Conservation (phyloP, 2,113 vertebrate species). For the Sturnira hondurensis region DNA sequence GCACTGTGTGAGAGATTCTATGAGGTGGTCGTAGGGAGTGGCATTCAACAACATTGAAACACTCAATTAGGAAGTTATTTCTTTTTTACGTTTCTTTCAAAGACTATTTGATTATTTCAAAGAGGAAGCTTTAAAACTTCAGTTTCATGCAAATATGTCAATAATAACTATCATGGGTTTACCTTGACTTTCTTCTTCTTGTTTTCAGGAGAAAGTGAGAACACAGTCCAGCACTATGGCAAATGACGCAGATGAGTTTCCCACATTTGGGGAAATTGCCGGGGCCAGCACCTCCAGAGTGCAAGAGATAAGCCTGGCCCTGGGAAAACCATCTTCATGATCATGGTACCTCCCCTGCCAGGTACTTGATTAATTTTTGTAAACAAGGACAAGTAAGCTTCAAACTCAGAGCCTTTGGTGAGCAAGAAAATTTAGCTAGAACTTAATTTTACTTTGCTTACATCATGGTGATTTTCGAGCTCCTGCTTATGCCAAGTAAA, state of each 20-base stretch:
- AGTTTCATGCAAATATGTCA: not conserved
- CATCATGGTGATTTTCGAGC: not conserved
- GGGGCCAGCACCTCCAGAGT: not conserved
- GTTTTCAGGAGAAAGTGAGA: not conserved
- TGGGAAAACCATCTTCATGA: not conserved
- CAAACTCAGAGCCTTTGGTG: not conserved
- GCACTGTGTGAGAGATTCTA: not conserved
- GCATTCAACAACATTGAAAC: conserved; percentile 15
- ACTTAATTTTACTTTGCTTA: conserved; percentile 19
- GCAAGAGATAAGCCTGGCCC: not conserved
- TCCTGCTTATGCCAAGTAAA: not conserved
- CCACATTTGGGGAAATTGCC: not conserved
- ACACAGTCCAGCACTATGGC: not conserved
- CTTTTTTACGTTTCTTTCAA: not conserved
- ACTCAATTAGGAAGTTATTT: not conserved
- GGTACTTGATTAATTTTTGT: not conserved
- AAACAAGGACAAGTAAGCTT: not conserved
- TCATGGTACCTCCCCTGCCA: not conserved
- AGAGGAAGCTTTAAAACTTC: not conserved
- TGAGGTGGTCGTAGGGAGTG: not conserved
- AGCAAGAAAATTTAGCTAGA: not conserved
- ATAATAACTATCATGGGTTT: not conserved
- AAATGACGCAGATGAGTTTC: not conserved
- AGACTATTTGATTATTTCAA: not conserved
- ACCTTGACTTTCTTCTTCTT: not conserved